Base-by-base conservation (phyloP, 2,888 invertebrate species). In the Cabera pusaria region DNA sequence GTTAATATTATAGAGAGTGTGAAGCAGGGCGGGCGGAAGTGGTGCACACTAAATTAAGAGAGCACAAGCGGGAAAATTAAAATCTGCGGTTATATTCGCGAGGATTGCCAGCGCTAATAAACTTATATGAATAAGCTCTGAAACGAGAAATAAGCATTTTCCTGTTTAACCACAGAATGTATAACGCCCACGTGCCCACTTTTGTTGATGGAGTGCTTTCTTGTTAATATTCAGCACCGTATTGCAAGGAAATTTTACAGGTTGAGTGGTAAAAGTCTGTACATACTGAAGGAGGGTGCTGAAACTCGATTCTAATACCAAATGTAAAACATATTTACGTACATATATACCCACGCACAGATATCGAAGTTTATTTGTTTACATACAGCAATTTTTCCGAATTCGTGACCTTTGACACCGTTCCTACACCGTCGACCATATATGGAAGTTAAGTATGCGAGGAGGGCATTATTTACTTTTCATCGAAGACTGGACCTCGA, bases 21-120 rank as follows among this genome's bases (percentile, higher is more conserved):
- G 36, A 44, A 32, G 16, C 34, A 18, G 10, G 23, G 17, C 20
- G 26, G 21, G 49, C 36, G 52, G 58, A 61, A 64, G 53, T 59
- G 65, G 59, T 42, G 58, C 54, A 56, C 64, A 70, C 64, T 69
- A 69, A 72, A 76, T 77, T 72, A 70, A 70, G 55, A 61, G 62
- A 62, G 62, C 62, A 72, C 61, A 68, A 71, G 67, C 59, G 62
- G 62, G 57, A 52, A 74, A 78, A 78, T 79, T 76, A 77, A 79
- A 80, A 76, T 70, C 64, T 67, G 76, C 60, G 76, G 76, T 64
- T 63, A 67, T 68, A 68, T 72, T 63, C 64, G 60, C 52, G 61
- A 61, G 55, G 50, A 61, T 59, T 56, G 52, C 52, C 47, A 50
- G 53, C 63, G 53, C 59, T 75, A 78, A 77, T 76, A 76, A 71